Conservation (phyloP, 1,140 invertebrate genomes). For the Bombus sibiricus region DNA sequence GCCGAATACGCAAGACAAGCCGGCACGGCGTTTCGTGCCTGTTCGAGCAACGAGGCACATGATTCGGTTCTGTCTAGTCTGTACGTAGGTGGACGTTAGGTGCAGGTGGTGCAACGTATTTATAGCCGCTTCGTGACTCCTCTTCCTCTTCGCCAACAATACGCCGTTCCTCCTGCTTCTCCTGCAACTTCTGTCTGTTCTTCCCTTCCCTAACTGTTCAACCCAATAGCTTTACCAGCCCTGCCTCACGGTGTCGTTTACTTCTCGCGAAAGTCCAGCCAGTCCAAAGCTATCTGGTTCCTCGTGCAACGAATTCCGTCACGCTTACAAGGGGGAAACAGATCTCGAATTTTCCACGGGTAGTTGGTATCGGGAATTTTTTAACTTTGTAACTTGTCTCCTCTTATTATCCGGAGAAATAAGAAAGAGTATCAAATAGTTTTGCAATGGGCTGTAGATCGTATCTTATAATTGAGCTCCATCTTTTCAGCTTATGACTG, state of each 20-base stretch:
- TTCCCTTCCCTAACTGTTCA: constrained; percentile 19
- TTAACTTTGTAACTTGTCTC: neutral
- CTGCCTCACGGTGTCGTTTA: constrained; percentile 17
- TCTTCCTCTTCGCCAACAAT: constrained; percentile 78
- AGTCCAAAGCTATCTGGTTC: neutral
- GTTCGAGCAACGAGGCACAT: constrained; percentile 45
- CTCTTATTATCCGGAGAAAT: neutral
- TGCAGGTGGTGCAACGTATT: constrained; percentile 81
- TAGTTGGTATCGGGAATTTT: neutral
- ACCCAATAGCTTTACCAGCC: constrained; percentile 3
- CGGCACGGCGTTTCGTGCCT: constrained; percentile 24
- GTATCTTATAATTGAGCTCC: too few species aligned
- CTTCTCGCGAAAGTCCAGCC: constrained; percentile 35
- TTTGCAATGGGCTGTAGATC: neutral
- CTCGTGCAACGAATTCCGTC: constrained; percentile 9
- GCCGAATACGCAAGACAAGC: constrained; percentile 2
- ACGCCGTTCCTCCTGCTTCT: constrained; percentile 45
- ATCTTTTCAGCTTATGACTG: too few species aligned
- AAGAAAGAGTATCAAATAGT: neutral
- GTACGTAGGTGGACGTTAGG: constrained; percentile 77
- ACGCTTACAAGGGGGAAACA: neutral
- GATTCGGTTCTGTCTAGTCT: constrained; percentile 69
- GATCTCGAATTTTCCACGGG: neutral
- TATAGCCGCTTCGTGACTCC: constrained; percentile 81
- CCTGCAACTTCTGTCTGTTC: constrained; percentile 51